Evolutionary conservation across 2,888 invertebrate species (phyloP).

Genomic region (Hyalella azteca): DNA sequence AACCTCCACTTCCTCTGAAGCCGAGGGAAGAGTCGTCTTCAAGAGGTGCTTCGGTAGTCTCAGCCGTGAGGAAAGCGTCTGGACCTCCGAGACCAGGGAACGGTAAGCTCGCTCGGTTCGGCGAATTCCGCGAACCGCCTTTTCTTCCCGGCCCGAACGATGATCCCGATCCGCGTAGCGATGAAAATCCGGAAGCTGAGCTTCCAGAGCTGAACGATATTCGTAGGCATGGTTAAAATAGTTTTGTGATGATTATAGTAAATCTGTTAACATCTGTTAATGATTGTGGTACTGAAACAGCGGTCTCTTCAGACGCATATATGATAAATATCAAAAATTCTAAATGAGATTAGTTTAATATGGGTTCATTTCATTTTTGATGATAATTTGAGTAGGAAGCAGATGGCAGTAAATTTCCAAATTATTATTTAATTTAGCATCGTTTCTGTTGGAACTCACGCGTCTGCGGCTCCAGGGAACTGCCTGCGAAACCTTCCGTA

Average conservation of each 20-base stretch:
- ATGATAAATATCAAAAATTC: too few species aligned
- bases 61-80: constrained; percentile 36
- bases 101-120: neutral
- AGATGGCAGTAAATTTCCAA: too few species aligned
- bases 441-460: too few species aligned
- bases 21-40: constrained; percentile 6
- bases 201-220: neutral
- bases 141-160: constrained; percentile 12
- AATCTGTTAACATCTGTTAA: too few species aligned
- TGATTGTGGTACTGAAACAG: too few species aligned
- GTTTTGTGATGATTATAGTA: too few species aligned
- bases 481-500: constrained; percentile 40
- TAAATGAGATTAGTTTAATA: too few species aligned
- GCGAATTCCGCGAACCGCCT: constrained; percentile 2
- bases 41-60: neutral
- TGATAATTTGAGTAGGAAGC: too few species aligned
- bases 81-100: constrained; percentile 40
- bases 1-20: constrained; percentile 34
- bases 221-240: too few species aligned
- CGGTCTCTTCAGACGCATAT: too few species aligned
- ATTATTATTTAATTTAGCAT: too few species aligned
- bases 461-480: constrained; percentile 29
- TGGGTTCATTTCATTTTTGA: too few species aligned
- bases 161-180: neutral
- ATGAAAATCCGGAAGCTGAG: neutral